A percentile compares a stretch with the other conserved stretches of the same genome.
Conservation (phyloP, 2,113 vertebrate species). For the Aix galericulata region DNA sequence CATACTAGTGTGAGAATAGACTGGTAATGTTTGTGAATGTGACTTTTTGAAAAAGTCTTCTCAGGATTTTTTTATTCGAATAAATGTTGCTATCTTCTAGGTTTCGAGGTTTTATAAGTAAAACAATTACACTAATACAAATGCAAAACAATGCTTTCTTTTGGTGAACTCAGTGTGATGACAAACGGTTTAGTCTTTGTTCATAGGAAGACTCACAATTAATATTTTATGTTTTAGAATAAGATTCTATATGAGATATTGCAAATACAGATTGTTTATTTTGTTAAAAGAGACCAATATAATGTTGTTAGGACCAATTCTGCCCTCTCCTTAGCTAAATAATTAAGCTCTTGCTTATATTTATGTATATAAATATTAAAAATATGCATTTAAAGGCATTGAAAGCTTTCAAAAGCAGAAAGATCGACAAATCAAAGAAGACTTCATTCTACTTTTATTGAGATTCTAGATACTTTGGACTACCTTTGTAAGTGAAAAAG, state of each 20-base stretch:
- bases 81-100: background rate
- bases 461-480: background rate
- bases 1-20: background rate
- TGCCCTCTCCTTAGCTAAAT: background rate
- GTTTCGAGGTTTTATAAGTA: background rate
- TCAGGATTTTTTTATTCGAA: background rate
- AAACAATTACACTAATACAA: background rate
- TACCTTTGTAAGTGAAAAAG: background rate
- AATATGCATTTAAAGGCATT: background rate
- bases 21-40: background rate
- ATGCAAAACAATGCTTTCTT: background rate
- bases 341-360: background rate
- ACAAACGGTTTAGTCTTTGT: background rate
- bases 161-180: background rate
- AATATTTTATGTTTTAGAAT: background rate
- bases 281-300: background rate
- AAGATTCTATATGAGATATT: background rate
- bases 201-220: background rate
- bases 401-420: background rate
- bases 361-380: background rate
- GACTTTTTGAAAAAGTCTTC: background rate
- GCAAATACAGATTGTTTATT: background rate
- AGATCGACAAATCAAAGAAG: background rate
- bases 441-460: background rate
- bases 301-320: background rate